Evolutionary conservation across 2,888 invertebrate genomes (phyloP), one percentile per base, ranked within the genome.

Genomic region (Phyllotreta striolata): DNA sequence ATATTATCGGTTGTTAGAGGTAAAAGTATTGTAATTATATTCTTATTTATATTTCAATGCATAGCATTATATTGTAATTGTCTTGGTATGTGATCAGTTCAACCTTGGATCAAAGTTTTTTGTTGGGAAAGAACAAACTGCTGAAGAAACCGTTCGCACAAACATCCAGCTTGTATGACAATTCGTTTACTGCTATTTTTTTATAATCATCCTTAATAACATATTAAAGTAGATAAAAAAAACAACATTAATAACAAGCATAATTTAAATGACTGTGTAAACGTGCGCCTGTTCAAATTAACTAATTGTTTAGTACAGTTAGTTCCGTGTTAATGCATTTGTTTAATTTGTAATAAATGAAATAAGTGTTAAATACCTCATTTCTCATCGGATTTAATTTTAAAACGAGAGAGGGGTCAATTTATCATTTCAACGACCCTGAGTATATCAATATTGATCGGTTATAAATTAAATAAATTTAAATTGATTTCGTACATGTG

Each of bases 101-200:
- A 55, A 52, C 57, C 63, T 54, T 63, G 63, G 47, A 59, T 41
- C 35, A 10, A 13, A 5, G 51, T 59, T 59, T 39, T 58, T 24
- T 57, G 41, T 49, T 59, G 41, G 38, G 58, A 59, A 59, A 51
- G 40, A 58, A 40, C 13, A 46, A 59, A 59, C 56, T 13, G 35
- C 55, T 55, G 44, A 9, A 3, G 14, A 55, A 24, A 34, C 3
- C 49, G 49, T 49, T 49, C 37, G 37, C 49, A 49, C 35, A 2
- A 49, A 12, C 34, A 47, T 7, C 41, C 41, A 10, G 10, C 10
- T 41, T 41, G 41, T 24, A 24, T 24, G 10, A 41, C 41, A n/a
- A 10, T 41, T 41, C 41, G 9, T n/a, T 41, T 3, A 9, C 41
- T 41, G 5, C 10, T 9, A 1, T 10, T 41, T 41, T 41, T 41